Evolutionary conservation across 2,113 vertebrate species (phyloP).

Genomic region (Syngnathus typhle): DNA sequence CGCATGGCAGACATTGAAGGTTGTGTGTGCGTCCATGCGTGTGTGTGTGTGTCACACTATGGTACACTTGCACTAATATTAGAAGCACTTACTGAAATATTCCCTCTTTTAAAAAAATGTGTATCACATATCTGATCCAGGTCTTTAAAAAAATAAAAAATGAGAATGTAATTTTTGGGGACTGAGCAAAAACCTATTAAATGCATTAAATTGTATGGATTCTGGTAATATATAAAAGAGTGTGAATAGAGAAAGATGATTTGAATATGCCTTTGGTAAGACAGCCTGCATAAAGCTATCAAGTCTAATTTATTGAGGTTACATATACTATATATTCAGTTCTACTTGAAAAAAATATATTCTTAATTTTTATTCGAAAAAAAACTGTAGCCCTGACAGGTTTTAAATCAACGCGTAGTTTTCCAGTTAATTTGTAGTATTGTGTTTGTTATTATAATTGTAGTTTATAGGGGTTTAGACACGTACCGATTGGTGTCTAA

Average conservation of each 20-base stretch:
- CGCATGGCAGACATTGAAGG: conserved; percentile 36
- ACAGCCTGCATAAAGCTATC: not conserved
- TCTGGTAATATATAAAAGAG: not conserved
- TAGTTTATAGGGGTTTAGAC: not conserved
- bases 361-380: too few species aligned
- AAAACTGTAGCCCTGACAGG: not conserved
- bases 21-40: conserved; percentile 17
- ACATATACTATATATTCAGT: not conserved
- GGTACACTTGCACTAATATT: conserved; percentile 24
- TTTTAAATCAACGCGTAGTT: not conserved
- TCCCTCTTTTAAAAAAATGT: conserved; percentile 11
- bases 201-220: not conserved
- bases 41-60: conserved; percentile 4
- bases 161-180: not conserved
- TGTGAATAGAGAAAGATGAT: not conserved
- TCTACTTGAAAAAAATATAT: too few species aligned
- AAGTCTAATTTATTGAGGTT: not conserved
- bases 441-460: not conserved
- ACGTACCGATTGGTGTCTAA: not conserved
- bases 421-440: not conserved
- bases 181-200: not conserved
- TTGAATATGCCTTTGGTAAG: not conserved
- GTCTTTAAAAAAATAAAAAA: not conserved
- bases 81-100: conserved; percentile 12
- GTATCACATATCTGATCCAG: not conserved